These are phyloP conservation scores for Brenthis hecate DNA, from an alignment of 2,888 invertebrate species.

Conservation along the genomic window DNA sequence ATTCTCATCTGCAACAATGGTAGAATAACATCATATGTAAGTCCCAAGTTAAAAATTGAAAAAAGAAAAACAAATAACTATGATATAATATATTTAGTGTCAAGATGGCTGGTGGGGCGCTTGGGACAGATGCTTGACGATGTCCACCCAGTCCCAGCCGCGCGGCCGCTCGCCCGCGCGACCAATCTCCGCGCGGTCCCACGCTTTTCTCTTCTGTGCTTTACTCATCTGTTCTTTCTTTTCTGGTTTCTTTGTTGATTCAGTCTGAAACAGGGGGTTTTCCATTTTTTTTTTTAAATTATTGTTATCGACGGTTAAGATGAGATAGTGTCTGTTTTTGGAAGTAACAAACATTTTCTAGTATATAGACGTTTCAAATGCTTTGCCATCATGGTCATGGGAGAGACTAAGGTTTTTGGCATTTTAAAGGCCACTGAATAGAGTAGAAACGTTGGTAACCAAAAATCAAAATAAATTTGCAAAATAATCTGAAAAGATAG, in stretches of 20 bases:
- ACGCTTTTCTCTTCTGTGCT: constrained; percentile 93
- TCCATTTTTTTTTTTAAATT: too few species aligned
- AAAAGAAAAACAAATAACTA: constrained; percentile 9
- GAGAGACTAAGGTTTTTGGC: background rate
- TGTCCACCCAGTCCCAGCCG: constrained; percentile 97
- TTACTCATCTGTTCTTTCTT: constrained; percentile 95
- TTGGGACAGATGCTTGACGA: constrained; percentile 97
- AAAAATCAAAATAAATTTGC: too few species aligned
- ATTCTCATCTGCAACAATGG: too few species aligned
- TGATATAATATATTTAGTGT: constrained; percentile 42
- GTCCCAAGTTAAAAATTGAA: background rate
- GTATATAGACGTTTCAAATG: too few species aligned
- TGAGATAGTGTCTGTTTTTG: too few species aligned
- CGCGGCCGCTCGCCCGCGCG: constrained; percentile 91
- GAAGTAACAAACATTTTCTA: too few species aligned
- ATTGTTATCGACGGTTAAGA: too few species aligned
- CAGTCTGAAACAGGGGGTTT: constrained; percentile 51
- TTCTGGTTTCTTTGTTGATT: constrained; percentile 81
- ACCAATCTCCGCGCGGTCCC: constrained; percentile 90
- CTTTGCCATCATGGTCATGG: too few species aligned
- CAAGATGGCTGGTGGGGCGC: constrained; percentile 68
- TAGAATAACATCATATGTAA: too few species aligned
- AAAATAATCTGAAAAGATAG: too few species aligned
- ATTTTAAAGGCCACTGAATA: background rate
- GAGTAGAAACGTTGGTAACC: too few species aligned